These are phyloP conservation scores for Steinernema khuongi DNA, from an alignment of 1,140 invertebrate species.

Conservation along the genomic window DNA sequence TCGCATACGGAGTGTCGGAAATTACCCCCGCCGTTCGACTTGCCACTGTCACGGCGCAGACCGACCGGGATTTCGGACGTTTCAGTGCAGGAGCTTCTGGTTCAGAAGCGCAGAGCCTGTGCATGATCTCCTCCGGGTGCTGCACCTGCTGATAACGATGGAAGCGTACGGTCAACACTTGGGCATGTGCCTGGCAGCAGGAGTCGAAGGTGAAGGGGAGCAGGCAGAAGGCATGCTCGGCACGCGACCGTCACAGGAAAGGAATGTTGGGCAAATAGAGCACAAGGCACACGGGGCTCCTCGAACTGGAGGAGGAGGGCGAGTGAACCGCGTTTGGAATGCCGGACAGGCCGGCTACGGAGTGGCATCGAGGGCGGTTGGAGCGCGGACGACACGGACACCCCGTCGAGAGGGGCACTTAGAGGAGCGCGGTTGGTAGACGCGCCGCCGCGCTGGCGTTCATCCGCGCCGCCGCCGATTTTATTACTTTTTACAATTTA, in stretches of 20 bases:
- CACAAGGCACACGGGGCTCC: too few species aligned
- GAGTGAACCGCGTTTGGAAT: neutral
- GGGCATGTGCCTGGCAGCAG: neutral
- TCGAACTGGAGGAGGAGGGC: neutral
- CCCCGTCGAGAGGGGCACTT: slow-evolving; percentile 7
- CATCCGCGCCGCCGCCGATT: neutral
- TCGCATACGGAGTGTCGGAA: slow-evolving; percentile 16
- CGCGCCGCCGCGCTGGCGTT: slow-evolving; percentile 8
- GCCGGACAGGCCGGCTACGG: neutral
- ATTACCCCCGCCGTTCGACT: slow-evolving; percentile 14
- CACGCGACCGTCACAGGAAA: neutral
- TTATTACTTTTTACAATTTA: slow-evolving; percentile 17
- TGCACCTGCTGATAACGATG: too few species aligned
- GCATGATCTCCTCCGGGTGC: too few species aligned
- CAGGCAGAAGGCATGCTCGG: neutral
- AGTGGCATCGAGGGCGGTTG: neutral
- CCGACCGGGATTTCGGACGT: neutral
- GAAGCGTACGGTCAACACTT: too few species aligned
- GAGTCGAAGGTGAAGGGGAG: neutral
- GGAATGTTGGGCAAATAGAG: neutral
- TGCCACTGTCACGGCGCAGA: neutral
- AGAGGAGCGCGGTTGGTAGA: slow-evolving; percentile 10
- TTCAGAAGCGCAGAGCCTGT: too few species aligned
- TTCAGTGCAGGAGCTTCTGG: too few species aligned
- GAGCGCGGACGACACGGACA: neutral